phyloP scores from a whole-genome alignment of 1,140 invertebrate genomes.

The Pinna nobilis region DNA sequence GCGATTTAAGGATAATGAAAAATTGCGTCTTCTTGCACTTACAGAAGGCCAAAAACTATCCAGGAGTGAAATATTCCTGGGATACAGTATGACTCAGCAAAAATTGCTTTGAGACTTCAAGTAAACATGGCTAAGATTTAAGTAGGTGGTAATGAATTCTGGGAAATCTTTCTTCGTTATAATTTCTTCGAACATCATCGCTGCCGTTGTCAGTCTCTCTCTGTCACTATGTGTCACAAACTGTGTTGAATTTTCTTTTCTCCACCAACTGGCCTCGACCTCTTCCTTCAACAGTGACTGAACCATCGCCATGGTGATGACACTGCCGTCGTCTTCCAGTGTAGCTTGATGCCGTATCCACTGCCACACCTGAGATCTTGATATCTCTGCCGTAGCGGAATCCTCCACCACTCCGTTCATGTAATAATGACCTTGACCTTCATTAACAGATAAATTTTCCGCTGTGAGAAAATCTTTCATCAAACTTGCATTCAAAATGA shows the following conservation, averaged over 20 bases:
- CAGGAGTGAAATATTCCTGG: too few species aligned
- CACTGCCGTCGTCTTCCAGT: conserved; percentile 62
- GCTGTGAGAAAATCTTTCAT: not conserved
- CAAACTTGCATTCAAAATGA: not conserved
- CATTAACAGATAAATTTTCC: not conserved
- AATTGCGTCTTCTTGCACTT: too few species aligned
- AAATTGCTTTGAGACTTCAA: conserved; percentile 28
- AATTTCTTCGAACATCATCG: conserved; percentile 50
- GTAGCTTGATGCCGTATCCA: conserved; percentile 81
- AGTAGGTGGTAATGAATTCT: conserved; percentile 59
- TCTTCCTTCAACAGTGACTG: conserved; percentile 28
- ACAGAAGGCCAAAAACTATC: too few species aligned
- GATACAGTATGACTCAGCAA: not conserved
- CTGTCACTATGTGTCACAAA: conserved; percentile 12
- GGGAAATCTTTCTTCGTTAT: conserved; percentile 52
- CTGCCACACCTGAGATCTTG: conserved; percentile 81
- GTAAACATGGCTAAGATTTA: conserved; percentile 45
- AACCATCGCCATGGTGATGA: conserved; percentile 44
- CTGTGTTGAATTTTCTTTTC: conserved; percentile 9
- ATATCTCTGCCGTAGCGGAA: conserved; percentile 85
- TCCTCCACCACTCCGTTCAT: conserved; percentile 82
- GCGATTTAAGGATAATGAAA: too few species aligned
- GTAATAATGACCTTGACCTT: conserved; percentile 80
- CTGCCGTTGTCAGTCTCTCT: conserved; percentile 32
- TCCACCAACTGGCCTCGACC: conserved; percentile 27